Conservation (phyloP, 1,140 invertebrate genomes). For the Drosophila bifasciata region DNA sequence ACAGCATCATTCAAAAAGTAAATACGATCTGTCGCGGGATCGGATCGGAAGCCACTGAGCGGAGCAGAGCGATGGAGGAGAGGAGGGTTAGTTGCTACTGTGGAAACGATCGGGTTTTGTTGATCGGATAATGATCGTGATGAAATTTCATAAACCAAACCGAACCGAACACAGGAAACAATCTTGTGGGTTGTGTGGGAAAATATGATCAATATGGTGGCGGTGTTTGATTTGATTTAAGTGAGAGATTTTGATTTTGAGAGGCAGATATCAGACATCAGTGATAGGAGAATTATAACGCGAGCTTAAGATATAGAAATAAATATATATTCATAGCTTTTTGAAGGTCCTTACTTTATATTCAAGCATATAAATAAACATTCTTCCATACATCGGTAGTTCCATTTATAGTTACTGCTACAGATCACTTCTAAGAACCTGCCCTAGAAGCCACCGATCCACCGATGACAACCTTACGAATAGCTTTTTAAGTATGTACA, state of each 20-base stretch:
- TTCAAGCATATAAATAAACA: not conserved
- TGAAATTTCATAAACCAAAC: conserved; percentile 20
- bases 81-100: conserved; percentile 12
- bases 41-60: conserved; percentile 16
- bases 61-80: not conserved
- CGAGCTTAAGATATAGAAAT: too few relatives aligned
- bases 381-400: too few relatives aligned
- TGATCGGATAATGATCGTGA: conserved; percentile 29
- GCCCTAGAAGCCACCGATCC: not conserved
- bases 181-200: conserved; percentile 33
- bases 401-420: too few relatives aligned
- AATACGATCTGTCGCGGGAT: conserved; percentile 53
- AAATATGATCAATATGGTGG: conserved; percentile 5
- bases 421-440: too few relatives aligned
- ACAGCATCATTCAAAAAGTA: conserved; percentile 78
- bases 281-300: too few relatives aligned
- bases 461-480: conserved; percentile 42
- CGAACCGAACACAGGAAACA: conserved; percentile 38
- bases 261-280: too few relatives aligned
- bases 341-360: too few relatives aligned
- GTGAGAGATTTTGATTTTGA: too few relatives aligned
- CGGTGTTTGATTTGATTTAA: too few relatives aligned
- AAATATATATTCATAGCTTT: too few relatives aligned
- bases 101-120: conserved; percentile 31
- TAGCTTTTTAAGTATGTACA: conserved; percentile 59